Conservation (phyloP, 2,113 vertebrate genomes). For the Vidua macroura region DNA sequence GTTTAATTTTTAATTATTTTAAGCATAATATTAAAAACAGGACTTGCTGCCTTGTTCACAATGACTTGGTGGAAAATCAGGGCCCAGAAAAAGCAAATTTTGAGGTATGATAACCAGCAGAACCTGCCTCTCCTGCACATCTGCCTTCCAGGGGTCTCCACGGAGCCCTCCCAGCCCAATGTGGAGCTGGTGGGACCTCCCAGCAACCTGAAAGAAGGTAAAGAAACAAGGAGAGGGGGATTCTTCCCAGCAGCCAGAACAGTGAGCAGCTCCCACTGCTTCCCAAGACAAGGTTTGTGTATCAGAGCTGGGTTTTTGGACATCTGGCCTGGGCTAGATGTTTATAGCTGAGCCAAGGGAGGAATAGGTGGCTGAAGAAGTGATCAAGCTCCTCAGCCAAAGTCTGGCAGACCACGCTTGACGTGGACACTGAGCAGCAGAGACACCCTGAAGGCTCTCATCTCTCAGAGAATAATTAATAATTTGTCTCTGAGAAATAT, state of each 20-base stretch:
- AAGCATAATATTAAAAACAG: not conserved
- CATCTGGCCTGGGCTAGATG: not conserved
- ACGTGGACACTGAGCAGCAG: not conserved
- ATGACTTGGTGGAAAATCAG: not conserved
- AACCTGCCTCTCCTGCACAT: not conserved
- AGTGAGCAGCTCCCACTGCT: not conserved
- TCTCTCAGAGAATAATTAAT: not conserved
- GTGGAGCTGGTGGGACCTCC: not conserved
- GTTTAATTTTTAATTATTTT: not conserved
- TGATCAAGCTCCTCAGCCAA: not conserved
- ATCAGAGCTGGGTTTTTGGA: not conserved
- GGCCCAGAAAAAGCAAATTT: accelerated
- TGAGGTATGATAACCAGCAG: not conserved
- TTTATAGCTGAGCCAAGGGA: not conserved
- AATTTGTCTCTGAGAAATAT: not conserved
- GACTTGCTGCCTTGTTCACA: not conserved
- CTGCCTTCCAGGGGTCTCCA: not conserved
- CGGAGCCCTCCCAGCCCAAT: not conserved
- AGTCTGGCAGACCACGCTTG: accelerated
- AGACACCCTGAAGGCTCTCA: not conserved
- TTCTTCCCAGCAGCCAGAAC: not conserved
- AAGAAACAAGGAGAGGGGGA: not conserved
- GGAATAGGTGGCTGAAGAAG: not conserved
- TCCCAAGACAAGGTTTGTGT: not conserved
- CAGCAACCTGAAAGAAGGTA: not conserved